Conservation (phyloP, 2,888 invertebrate genomes). For the Neocrepidodera transversa region DNA sequence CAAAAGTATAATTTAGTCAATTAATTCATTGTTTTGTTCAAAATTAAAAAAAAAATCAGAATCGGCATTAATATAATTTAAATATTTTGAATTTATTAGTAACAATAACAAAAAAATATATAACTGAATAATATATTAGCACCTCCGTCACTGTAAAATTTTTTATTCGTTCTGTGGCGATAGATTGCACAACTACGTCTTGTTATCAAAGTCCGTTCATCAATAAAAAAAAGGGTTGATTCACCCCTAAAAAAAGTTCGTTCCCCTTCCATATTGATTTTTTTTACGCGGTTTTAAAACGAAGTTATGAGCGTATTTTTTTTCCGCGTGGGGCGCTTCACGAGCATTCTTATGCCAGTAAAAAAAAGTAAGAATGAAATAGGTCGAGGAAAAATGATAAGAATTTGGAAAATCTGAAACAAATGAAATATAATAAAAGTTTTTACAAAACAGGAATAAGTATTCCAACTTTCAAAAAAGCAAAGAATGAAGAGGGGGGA, state of each 20-base stretch:
- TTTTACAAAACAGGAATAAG: too few relatives aligned
- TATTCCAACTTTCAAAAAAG: too few relatives aligned
- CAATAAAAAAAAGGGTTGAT: conserved; percentile 33
- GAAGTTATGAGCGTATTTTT: conserved; percentile 44
- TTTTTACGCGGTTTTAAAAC: conserved; percentile 43
- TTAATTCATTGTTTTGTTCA: too few relatives aligned
- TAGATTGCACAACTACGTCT: conserved; percentile 20
- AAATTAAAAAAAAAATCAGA: background rate
- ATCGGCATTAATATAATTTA: too few relatives aligned
- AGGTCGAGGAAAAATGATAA: conserved; percentile 3
- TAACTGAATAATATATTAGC: too few relatives aligned
- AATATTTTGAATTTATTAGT: too few relatives aligned
- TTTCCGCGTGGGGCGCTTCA: conserved; percentile 45
- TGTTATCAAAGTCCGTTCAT: conserved; percentile 28
- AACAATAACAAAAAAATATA: too few relatives aligned
- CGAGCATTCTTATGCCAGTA: conserved; percentile 44
- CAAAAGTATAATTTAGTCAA: too few relatives aligned
- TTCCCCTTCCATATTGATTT: conserved; percentile 38
- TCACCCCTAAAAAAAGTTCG: conserved; percentile 30
- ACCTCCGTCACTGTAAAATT: conserved; percentile 1
- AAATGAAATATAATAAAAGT: too few relatives aligned
- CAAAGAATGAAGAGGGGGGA: too few relatives aligned
- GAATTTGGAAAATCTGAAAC: background rate
- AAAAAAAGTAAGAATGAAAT: conserved; percentile 23
- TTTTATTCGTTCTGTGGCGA: conserved; percentile 1